Percentiles rank a stretch among this genome's conserved stretches.
These are phyloP conservation scores for Leptopilina clavipes DNA, from an alignment of 1,140 invertebrate genomes.

Conservation along the genomic window DNA sequence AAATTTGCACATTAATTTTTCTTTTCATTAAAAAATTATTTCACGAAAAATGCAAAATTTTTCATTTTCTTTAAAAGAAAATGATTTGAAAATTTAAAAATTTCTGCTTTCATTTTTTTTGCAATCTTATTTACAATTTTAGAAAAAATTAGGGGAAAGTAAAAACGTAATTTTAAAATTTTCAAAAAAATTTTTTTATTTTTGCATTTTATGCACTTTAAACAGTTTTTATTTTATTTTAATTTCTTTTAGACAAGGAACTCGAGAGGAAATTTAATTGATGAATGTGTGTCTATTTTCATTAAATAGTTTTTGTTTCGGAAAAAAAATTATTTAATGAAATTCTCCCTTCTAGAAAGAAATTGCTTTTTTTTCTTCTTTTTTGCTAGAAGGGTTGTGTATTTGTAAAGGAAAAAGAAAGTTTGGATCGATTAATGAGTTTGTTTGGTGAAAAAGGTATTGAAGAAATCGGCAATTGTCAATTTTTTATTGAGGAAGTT, in stretches of 20 bases:
- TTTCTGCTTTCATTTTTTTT: no score
- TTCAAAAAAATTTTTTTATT: not conserved
- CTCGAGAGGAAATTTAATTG: not conserved
- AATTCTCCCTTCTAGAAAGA: not conserved
- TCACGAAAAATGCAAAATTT: no score
- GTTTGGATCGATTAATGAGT: constrained; percentile 14
- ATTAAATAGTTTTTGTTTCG: not conserved
- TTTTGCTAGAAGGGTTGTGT: constrained; percentile 9
- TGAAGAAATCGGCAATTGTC: constrained; percentile 20
- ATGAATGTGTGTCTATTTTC: not conserved
- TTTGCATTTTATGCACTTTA: no score
- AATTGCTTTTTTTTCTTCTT: not conserved
- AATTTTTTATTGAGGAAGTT: constrained; percentile 28
- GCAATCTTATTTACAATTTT: no score
- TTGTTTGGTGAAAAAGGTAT: constrained; percentile 20
- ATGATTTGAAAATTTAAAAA: no score
- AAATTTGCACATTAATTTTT: no score
- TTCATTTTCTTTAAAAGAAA: no score
- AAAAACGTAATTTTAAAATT: no score
- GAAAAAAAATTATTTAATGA: not conserved
- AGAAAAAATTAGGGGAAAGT: no score
- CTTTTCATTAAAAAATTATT: no score
- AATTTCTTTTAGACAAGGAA: not conserved
- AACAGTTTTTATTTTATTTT: no score
- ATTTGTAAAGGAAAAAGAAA: not conserved